Conservation (phyloP, 2,113 vertebrate species). For the Dasyornis broadbenti region DNA sequence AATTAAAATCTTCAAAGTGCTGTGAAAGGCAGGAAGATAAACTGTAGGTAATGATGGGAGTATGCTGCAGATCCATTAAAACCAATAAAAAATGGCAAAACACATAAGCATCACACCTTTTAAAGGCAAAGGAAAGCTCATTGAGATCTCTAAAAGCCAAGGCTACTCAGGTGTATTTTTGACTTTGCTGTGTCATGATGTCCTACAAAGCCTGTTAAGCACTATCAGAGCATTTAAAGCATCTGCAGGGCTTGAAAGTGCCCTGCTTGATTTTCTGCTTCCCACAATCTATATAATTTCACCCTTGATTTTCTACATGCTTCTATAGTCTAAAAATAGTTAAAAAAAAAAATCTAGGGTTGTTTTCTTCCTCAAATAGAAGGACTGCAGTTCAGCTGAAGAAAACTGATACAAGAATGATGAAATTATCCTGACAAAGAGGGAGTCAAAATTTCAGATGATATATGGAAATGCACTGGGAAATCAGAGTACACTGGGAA, state of each 20-base stretch:
- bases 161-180: neutral
- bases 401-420: neutral
- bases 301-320: neutral
- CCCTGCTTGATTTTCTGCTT: neutral
- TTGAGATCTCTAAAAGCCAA: neutral
- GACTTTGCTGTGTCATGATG: neutral
- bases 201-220: neutral
- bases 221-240: neutral
- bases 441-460: fast-evolving
- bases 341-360: too few species aligned
- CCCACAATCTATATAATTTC: neutral
- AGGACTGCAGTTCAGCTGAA: neutral
- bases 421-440: neutral
- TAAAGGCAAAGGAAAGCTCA: neutral
- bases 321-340: neutral
- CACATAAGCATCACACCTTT: neutral
- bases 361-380: neutral
- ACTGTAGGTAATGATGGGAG: neutral
- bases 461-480: neutral
- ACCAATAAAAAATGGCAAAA: neutral
- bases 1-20: neutral
- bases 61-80: neutral
- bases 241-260: neutral
- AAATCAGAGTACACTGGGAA: neutral
- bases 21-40: neutral